Evolutionary conservation across 2,113 vertebrate genomes (phyloP).

Genomic region (Isurus oxyrinchus): DNA sequence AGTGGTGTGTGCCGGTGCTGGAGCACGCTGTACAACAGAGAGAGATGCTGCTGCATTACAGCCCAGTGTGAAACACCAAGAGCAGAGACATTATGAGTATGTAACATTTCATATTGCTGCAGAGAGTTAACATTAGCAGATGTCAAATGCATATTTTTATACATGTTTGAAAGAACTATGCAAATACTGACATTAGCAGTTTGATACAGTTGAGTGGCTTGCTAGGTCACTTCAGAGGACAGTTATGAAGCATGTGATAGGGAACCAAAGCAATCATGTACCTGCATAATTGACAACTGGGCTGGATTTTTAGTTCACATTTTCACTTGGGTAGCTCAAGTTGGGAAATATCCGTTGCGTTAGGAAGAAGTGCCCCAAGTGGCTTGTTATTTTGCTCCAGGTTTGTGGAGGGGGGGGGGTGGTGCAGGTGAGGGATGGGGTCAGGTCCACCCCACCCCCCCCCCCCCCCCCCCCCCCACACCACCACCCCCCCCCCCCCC

Average conservation of each 20-base stretch:
- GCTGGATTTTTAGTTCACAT: background rate
- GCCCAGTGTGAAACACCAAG: background rate
- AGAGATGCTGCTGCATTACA: background rate
- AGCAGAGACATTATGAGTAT: background rate
- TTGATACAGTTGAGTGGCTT: background rate
- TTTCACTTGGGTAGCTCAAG: too few relatives aligned
- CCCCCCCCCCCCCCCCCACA: too few relatives aligned
- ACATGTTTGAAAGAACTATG: background rate
- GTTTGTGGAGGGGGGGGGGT: too few relatives aligned
- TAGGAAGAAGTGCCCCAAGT: background rate
- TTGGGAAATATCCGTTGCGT: background rate
- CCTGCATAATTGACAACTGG: background rate
- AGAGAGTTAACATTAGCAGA: background rate
- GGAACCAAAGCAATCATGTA: background rate
- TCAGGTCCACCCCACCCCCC: background rate
- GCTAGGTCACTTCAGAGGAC: background rate
- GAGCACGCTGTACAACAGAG: conserved; percentile 12
- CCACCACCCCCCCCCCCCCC: too few relatives aligned
- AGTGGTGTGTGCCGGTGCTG: conserved; percentile 51
- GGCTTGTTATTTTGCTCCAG: background rate
- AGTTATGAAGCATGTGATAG: background rate
- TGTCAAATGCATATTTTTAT: background rate
- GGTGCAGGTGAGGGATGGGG: background rate
- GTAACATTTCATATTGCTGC: background rate
- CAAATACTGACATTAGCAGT: too few relatives aligned